Conservation (phyloP, 1,140 invertebrate species). For the Heliconius eleuchia region DNA sequence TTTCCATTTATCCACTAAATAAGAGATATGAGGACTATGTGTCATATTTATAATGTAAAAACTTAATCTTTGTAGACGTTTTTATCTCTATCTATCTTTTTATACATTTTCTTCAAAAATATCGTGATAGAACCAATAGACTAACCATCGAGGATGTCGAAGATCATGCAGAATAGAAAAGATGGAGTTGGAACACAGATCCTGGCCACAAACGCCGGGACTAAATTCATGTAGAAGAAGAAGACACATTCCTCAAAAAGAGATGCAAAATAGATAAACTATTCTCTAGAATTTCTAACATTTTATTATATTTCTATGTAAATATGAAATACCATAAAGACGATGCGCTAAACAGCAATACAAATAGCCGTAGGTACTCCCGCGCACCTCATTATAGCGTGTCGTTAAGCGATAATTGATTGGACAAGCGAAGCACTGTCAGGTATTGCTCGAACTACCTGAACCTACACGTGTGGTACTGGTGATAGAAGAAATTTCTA, state of each 20-base stretch:
- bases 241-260: too few relatives aligned
- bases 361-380: slow-evolving; percentile 56
- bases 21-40: too few relatives aligned
- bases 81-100: too few relatives aligned
- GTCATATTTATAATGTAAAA: too few relatives aligned
- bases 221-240: too few relatives aligned
- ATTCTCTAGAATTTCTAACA: background rate
- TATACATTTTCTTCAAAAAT: background rate
- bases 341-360: slow-evolving; percentile 48
- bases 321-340: background rate
- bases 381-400: slow-evolving; percentile 64
- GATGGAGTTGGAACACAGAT: too few relatives aligned
- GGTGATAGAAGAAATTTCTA: background rate
- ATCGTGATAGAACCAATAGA: too few relatives aligned
- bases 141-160: too few relatives aligned
- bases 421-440: slow-evolving; percentile 50
- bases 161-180: too few relatives aligned
- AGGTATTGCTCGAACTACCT: slow-evolving; percentile 15
- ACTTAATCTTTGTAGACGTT: too few relatives aligned
- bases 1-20: too few relatives aligned
- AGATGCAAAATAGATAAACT: background rate
- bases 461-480: background rate
- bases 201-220: too few relatives aligned
- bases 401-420: slow-evolving; percentile 69
- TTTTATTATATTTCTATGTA: background rate